Evolutionary conservation across 2,797 vertebrate species (phyloP), one percentile per base, ranked within the genome.

Genomic region (Labeo calbasu): DNA sequence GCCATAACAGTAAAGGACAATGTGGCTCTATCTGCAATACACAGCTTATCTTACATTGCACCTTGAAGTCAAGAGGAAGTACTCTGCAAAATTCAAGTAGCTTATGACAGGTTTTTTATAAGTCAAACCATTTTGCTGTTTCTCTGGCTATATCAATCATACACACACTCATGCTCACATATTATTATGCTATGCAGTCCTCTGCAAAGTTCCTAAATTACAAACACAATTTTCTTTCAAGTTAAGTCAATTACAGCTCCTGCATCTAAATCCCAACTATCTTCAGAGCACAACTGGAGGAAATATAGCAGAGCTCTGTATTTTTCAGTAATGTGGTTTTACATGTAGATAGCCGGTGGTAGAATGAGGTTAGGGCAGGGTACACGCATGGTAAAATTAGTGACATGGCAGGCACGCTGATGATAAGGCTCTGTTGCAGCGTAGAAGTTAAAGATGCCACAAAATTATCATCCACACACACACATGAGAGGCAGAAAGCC

Each of bases 121-220:
- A 63, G 50, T 83, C 28, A 65, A 51, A 28, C 23, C 15, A 0
- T 69, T 77, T 48, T 19, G n/a, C 43, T 23, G 3, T 82, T 66
- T 82, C 19, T 32, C 63, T 59, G 63, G 3, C 25, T 65, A 76
- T 50, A 85, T 10, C 36, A 79, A 61, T 78, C 68, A 80, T 51
- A 65, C 61, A 84, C 81, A 83, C 17, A 77, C 17, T 59, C 36
- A 72, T 61, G 55, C 57, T 50, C 63, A 84, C 32, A 48, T 23
- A 76, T 59, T 21, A 85, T 85, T 81, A 71, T 78, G 51, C 79
- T 61, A 25, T 55, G 43, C 59, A 76, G 78, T 83, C 36, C 66
- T 77, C 40, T 78, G 63, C 65, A 71, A 79, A 14, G 46, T 36
- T 82, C 66, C 82, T 77, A 77, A 84, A 87, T 87, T 63, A 85